These are phyloP conservation scores for Tenthredo amoena DNA, from an alignment of 2,888 invertebrate genomes.

Conservation along the genomic window DNA sequence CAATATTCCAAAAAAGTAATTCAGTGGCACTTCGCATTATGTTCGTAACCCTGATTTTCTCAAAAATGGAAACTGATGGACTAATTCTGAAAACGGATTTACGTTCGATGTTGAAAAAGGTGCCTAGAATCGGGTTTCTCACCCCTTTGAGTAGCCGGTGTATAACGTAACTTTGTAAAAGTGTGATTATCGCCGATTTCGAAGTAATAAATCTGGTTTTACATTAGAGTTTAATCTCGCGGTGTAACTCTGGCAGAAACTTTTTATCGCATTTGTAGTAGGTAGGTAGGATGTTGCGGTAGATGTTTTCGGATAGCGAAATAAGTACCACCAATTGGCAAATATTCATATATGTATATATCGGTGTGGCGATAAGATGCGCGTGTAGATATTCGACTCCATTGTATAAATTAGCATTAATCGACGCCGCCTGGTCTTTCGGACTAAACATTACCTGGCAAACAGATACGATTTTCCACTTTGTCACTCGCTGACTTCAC, in stretches of 20 bases:
- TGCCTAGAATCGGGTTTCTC: neutral
- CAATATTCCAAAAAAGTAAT: neutral
- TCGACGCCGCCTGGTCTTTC: conserved; percentile 10
- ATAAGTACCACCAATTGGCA: neutral
- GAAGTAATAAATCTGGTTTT: neutral
- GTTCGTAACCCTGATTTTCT: neutral
- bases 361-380: conserved; percentile 27
- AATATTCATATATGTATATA: conserved; percentile 4
- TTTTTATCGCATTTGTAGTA: neutral
- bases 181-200: neutral
- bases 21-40: neutral
- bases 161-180: neutral
- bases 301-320: neutral
- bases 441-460: conserved; percentile 33
- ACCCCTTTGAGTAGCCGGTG: neutral
- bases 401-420: conserved; percentile 48
- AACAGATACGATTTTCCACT: conserved; percentile 38
- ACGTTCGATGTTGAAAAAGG: neutral
- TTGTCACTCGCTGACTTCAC: conserved; percentile 13
- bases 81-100: neutral
- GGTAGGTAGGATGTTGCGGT: neutral
- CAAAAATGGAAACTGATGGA: neutral
- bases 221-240: conserved; percentile 2
- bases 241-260: neutral
- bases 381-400: conserved; percentile 22